Conservation (phyloP, 2,888 invertebrate species). For the Thereva unica region DNA sequence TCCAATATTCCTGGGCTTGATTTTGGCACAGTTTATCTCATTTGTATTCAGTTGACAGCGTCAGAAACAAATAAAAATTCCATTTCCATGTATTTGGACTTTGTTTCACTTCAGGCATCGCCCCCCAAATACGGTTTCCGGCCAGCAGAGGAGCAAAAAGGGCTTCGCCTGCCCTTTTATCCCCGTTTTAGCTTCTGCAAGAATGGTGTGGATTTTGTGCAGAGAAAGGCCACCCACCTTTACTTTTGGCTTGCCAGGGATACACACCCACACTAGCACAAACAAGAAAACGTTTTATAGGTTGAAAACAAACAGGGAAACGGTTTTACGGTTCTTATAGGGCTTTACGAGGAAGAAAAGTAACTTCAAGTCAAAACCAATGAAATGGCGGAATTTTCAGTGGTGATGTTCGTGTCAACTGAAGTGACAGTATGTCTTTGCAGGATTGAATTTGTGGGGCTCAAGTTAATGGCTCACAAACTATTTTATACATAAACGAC, state of each 20-base stretch:
- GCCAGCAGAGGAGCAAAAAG: background rate
- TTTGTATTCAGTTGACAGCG: conserved; percentile 22
- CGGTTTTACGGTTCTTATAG: no score
- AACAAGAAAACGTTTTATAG: background rate
- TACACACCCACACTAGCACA: background rate
- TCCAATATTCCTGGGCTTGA: conserved; percentile 11
- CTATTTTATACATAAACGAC: no score
- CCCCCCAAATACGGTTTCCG: background rate
- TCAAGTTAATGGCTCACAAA: no score
- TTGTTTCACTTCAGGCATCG: conserved; percentile 30
- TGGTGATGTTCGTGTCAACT: no score
- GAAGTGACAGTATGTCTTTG: no score
- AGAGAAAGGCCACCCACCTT: conserved; percentile 11
- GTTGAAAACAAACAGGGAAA: no score
- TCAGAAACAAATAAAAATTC: conserved; percentile 33
- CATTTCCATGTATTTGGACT: conserved; percentile 31
- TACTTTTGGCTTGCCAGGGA: conserved; percentile 4
- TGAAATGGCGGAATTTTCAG: no score
- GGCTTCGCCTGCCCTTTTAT: conserved; percentile 16
- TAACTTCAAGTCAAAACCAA: no score
- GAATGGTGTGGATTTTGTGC: no score
- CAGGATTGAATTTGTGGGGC: no score
- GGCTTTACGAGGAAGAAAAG: no score
- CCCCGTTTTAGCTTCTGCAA: conserved; percentile 18
- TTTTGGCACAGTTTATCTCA: conserved; percentile 30